phyloP scores from a whole-genome alignment of 1,140 invertebrate species.

The Diabrotica undecimpunctata region DNA sequence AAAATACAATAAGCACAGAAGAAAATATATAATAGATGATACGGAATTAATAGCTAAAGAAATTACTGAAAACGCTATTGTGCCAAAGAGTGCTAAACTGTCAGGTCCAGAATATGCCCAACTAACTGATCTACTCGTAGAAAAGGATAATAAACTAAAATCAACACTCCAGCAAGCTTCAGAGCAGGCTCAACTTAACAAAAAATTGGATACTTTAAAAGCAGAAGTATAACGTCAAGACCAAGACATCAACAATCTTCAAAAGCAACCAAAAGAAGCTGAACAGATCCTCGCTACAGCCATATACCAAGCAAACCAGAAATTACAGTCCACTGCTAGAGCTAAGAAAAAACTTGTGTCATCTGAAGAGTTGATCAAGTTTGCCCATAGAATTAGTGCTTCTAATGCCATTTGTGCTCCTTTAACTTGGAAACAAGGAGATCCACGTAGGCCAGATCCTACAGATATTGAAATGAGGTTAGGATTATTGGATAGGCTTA shows the following conservation, averaged over 20 bases:
- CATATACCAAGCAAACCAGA: conserved; percentile 94
- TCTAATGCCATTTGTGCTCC: conserved; percentile 97
- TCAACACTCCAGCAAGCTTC: conserved; percentile 77
- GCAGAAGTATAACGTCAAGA: conserved; percentile 90
- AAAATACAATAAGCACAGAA: conserved; percentile 79
- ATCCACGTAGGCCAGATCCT: conserved; percentile 90
- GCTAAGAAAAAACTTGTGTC: conserved; percentile 79
- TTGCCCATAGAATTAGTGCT: conserved; percentile 90
- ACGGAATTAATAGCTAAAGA: conserved; percentile 90
- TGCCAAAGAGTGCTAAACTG: conserved; percentile 79
- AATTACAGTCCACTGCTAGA: conserved; percentile 82
- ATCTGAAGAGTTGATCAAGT: conserved; percentile 90
- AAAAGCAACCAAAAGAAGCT: conserved; percentile 92
- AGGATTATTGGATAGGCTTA: conserved; percentile 76
- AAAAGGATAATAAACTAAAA: conserved; percentile 89
- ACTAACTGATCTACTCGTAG: conserved; percentile 80
- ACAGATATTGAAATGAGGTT: conserved; percentile 95
- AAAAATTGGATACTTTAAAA: conserved; percentile 86
- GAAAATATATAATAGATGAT: conserved; percentile 84
- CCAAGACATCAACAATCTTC: conserved; percentile 85
- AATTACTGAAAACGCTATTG: conserved; percentile 87
- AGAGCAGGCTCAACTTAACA: conserved; percentile 89
- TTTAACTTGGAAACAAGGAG: conserved; percentile 92
- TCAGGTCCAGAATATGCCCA: conserved; percentile 76
- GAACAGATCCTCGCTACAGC: conserved; percentile 92